Base-by-base conservation (phyloP, 1,140 invertebrate species). In the Araneus ventricosus region DNA sequence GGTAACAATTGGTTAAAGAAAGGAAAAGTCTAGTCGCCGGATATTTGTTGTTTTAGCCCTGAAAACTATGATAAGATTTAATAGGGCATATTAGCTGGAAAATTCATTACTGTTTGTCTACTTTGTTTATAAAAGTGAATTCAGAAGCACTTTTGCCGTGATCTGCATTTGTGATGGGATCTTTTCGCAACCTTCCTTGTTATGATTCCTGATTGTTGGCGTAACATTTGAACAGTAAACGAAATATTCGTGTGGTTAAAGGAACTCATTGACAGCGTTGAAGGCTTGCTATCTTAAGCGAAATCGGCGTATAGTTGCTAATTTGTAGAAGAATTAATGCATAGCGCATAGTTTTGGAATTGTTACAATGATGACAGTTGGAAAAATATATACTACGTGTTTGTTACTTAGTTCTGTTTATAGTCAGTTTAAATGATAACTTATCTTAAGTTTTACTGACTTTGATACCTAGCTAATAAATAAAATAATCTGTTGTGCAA, bases 41-140 rank as follows among this genome's bases (percentile, higher is more conserved):
- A 75, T 37, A 30, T 75, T 37, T 20, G 67, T 34, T 75, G 67
- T 75, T 34, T 75, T 75, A 75, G 67, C 67, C 67, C 67, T 75
- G 67, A 75, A 75, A 75, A 34, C 10, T 8, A 75, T 37, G 67
- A 75, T 75, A 75, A 75, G 67, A 75, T 75, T 75, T 75, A 75
- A 75, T 75, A 75, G 30, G 67, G 67, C 67, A 75, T 75, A 34
- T 75, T 30, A 75, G 67, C 67, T 27, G 67, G 8, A 75, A 75
- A 75, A 75, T 75, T 75, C 67, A 75, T 75, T 75, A 34, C 67
- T 37, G 30, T 75, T 75, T 75, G 17, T 34, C 27, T 75, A 30
- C 30, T 17, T 37, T 75, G 67, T 5, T 67, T 34, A 30, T 30
- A 75, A 30, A 34, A 30, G 3, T 75, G 67, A 22, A 75, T 34